phyloP scores from a whole-genome alignment of 2,797 vertebrate species.

The Zalophus californianus region DNA sequence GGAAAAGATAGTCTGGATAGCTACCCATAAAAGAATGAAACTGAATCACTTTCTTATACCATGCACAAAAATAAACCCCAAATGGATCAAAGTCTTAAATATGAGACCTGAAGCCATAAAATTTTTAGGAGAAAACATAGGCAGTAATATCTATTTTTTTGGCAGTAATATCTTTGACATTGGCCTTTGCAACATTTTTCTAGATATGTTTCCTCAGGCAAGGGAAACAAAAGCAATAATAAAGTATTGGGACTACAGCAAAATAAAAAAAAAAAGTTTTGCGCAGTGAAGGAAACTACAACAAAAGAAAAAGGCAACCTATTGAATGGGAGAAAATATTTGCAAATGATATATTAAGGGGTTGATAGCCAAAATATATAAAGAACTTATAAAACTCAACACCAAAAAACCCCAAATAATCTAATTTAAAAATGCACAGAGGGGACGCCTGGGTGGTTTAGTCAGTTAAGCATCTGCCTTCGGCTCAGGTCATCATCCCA shows the following conservation, averaged over 20 bases:
- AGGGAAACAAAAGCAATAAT: neutral
- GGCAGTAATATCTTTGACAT: neutral
- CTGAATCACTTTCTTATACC: neutral
- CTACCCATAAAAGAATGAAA: neutral
- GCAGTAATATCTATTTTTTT: neutral
- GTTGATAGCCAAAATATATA: neutral
- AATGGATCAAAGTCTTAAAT: neutral
- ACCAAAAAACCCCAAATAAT: neutral
- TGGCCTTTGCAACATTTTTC: neutral
- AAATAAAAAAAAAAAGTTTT: neutral
- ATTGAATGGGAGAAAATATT: neutral
- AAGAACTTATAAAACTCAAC: neutral
- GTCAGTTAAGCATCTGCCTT: too few species aligned
- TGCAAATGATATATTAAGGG: neutral
- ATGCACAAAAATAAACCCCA: neutral
- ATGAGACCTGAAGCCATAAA: neutral
- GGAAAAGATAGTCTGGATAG: neutral
- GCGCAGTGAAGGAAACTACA: neutral
- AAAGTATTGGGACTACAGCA: neutral
- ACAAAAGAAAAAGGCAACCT: neutral
- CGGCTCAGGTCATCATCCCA: too few species aligned
- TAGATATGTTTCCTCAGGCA: neutral
- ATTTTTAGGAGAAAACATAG: neutral
- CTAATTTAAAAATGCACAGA: neutral
- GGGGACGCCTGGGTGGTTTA: neutral